A percentile compares a stretch with the other conserved stretches of the same genome.
These are phyloP conservation scores for Baryphthengus martii DNA, from an alignment of 2,113 vertebrate species.

Conservation along the genomic window DNA sequence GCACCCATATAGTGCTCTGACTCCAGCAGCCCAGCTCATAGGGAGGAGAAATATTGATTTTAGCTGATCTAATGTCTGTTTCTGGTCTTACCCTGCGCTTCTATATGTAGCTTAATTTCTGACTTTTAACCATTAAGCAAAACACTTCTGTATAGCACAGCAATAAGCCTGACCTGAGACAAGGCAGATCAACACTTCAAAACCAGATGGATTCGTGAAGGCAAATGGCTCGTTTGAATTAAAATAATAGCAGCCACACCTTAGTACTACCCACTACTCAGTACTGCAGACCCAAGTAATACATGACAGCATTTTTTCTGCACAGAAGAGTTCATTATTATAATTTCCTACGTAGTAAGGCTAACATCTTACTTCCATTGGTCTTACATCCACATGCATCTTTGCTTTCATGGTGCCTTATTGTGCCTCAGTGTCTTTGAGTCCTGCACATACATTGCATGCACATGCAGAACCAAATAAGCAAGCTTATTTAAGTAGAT, in stretches of 20 bases:
- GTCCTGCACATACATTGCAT: neutral
- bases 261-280: neutral
- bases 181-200: neutral
- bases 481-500: neutral
- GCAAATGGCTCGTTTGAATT: neutral
- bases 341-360: neutral
- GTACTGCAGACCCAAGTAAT: neutral
- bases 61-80: neutral
- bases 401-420: neutral
- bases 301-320: neutral
- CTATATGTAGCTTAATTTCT: neutral
- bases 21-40: neutral
- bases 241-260: neutral
- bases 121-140: neutral
- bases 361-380: neutral
- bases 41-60: neutral
- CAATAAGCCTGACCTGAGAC: neutral
- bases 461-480: neutral
- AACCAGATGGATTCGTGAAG: neutral
- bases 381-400: neutral
- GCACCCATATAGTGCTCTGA: neutral
- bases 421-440: neutral
- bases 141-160: neutral
- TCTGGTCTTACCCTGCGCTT: neutral
- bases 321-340: neutral